Base-by-base conservation (phyloP, 2,888 invertebrate species). In the Glyphotaelius pellucidus region DNA sequence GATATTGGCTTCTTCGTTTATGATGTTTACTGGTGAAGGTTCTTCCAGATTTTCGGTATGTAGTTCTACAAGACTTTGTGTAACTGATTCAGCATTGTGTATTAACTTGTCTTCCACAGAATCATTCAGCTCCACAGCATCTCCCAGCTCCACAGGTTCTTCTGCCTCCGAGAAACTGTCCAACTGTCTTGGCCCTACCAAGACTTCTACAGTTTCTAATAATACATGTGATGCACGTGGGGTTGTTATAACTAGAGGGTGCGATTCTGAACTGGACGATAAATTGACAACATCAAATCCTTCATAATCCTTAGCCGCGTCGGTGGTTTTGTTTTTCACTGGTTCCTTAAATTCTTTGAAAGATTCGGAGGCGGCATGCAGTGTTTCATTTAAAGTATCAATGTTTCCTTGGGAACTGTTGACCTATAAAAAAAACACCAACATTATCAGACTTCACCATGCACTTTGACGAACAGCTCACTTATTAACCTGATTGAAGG, bases 371-470 rank as follows among this genome's bases (percentile, higher is more conserved):
- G 91, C 91, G 3, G 79, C 80, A 12, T 90, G 84, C 9, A 89
- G 35, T 12, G 91, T 81, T 88, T 91, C 88, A 52, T 91, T 87
- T 30, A 91, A 30, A 9, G 91, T 80, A 80, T 38, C 87, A 80
- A 91, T 31, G 32, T 91, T 87, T 52, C 91, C 91, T n/a, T 35
- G 32, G 80, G 91, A 91, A 32, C 88, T 91, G 87, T 91, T 91
- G 32, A 91, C 91, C 91, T 91, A n/a, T 80, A 42, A 42, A 91
- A 91, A 14, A 79, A 52, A 25, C 79, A 80, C 9, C 67, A n/a
- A 25, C 7, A 67, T 67, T 67, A 67, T 67, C 9, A 67, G n/a
- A 67, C n/a, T 25, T 9, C 9, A 25, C 25, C 5, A 67, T 7
- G 14, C 4, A 52, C 5, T 9, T 25, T 67, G 25, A 25, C 25